Percentiles rank a stretch among this genome's conserved stretches.
Evolutionary conservation across 2,888 invertebrate genomes (phyloP).

Genomic region (Unio pictorum): DNA sequence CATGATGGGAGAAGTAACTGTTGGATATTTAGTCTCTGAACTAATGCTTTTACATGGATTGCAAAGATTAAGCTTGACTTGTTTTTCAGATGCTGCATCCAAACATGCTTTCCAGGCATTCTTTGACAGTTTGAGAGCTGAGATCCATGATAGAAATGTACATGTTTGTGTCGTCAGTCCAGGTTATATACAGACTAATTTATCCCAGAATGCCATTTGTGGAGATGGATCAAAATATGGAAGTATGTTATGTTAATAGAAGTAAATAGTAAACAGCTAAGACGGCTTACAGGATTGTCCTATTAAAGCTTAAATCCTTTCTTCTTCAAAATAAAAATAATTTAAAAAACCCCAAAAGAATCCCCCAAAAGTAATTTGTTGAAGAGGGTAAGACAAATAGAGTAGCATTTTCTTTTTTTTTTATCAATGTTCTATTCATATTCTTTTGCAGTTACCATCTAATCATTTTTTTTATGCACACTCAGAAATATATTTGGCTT

Average conservation of each 20-base stretch:
- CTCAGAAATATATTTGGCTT: no score
- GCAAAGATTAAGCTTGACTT: background rate
- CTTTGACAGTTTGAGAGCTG: constrained; percentile 90
- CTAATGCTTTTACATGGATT: background rate
- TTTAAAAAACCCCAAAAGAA: no score
- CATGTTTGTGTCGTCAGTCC: constrained; percentile 92
- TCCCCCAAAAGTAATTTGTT: no score
- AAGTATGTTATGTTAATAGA: constrained; percentile 40
- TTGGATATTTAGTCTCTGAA: background rate
- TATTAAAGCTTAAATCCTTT: background rate
- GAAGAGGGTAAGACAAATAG: background rate
- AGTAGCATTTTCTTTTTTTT: no score
- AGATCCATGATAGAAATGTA: constrained; percentile 84
- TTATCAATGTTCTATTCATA: no score
- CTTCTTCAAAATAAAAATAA: no score
- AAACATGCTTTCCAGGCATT: constrained; percentile 97
- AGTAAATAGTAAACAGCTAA: background rate
- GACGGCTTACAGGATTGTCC: background rate
- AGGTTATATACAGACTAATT: constrained; percentile 89
- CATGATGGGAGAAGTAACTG: no score
- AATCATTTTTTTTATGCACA: no score
- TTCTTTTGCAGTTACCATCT: no score
- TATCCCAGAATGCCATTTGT: constrained; percentile 93
- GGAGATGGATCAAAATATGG: constrained; percentile 79
- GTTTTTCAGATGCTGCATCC: constrained; percentile 82